A percentile compares a stretch with the other conserved stretches of the same genome.
phyloP scores from a whole-genome alignment of 2,888 invertebrate genomes.

The Lycaena phlaeas region DNA sequence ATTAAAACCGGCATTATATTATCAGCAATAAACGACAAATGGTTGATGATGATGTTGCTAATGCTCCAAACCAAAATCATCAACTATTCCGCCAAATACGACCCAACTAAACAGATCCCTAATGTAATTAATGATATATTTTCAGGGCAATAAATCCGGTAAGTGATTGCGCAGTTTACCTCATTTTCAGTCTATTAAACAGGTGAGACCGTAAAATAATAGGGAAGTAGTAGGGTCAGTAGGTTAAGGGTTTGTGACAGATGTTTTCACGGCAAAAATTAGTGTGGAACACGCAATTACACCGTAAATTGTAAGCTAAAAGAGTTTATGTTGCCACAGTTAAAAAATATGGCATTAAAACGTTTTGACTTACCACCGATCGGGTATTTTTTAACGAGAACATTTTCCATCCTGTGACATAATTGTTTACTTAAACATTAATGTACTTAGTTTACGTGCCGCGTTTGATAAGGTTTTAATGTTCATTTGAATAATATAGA shows the following conservation, averaged over 20 bases:
- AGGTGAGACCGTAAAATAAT: conserved; percentile 10
- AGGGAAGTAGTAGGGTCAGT: conserved; percentile 18
- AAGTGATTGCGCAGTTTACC: conserved; percentile 18
- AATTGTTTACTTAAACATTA: conserved; percentile 5
- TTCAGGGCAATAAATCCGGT: not conserved
- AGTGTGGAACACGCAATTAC: conserved; percentile 37
- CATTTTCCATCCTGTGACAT: not conserved
- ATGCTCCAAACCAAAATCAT: too few species aligned
- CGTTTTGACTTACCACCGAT: not conserved
- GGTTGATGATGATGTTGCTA: too few species aligned
- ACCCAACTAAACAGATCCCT: too few species aligned
- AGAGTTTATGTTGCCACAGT: conserved; percentile 17
- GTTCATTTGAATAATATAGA: too few species aligned
- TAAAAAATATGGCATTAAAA: not conserved
- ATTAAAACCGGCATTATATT: too few species aligned
- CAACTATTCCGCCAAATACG: too few species aligned
- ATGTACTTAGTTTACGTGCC: not conserved
- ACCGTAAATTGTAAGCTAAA: conserved; percentile 36
- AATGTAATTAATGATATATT: not conserved
- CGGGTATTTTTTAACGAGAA: not conserved
- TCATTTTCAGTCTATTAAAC: conserved; percentile 31
- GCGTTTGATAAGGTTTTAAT: conserved; percentile 1
- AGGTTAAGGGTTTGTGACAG: conserved; percentile 44
- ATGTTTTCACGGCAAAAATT: conserved; percentile 48
- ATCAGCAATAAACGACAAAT: too few species aligned